Base-by-base conservation (phyloP, 1,140 invertebrate species). In the Penaeus chinensis region DNA sequence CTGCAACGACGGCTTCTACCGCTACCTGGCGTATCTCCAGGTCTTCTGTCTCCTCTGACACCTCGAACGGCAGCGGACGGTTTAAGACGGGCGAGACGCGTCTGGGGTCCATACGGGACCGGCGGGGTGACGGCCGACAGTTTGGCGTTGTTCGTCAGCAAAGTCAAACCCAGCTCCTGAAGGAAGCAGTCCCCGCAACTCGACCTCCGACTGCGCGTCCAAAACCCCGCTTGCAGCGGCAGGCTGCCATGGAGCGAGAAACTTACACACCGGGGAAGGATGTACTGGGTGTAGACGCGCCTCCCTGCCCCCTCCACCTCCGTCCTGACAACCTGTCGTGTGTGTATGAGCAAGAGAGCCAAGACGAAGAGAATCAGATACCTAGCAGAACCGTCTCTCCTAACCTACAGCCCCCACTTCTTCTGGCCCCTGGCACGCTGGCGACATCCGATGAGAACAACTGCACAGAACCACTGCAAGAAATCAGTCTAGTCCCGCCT, bases 11-110 rank as follows among this genome's bases (percentile, higher is more conserved):
- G 0, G 90, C 90, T 22, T 91, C 90, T 19, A 91, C 95, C 90
- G 97, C 96, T n/a, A 96, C 96, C 1, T 97, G 96, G 95, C 93
- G 96, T 24, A 94, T 91, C 61, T 91, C 91, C 61, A 87, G 90
- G 16, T 90, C 90, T 20, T 90, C 89, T 2, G 90, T 90, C 8
- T 90, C 90, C 0, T 90, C 89, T 18, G 90, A 90, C 62, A 88
- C 89, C 54, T 90, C 89, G 22, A 90, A 89, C 71, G 82, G 85
- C 24, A 87, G 86, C 20, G 83, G 85, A 42, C 84, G 77, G 54
- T 32, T 71, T 1, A 78, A 80, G 3, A 61, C 54, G 60, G 61
- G 63, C 27, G 82, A 87, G 47, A 32, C 82, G 16, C 82, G 89
- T 37, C 61, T 74, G 16, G 82, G 80, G n/a, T 82, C 88, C 37